Conservation (phyloP, 2,113 vertebrate species). For the Oceanodroma tethys region DNA sequence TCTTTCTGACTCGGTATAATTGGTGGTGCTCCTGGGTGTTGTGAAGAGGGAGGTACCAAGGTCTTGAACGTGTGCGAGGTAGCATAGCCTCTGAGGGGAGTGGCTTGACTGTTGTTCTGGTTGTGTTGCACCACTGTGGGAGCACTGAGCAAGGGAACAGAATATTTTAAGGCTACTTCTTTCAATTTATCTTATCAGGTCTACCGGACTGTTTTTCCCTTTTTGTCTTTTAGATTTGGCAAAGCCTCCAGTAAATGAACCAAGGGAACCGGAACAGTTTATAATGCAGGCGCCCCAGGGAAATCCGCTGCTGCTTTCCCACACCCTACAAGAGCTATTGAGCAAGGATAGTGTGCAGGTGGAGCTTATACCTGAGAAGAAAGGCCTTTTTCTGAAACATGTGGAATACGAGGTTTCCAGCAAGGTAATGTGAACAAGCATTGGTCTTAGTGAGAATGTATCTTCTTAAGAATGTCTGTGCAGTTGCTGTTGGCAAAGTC, state of each 20-base stretch:
- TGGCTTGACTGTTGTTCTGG: not conserved
- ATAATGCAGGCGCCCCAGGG: constrained; percentile 83
- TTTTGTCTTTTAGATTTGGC: constrained; percentile 76
- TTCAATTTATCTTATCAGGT: not conserved
- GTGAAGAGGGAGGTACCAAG: not conserved
- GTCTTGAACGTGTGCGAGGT: not conserved
- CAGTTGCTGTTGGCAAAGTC: not conserved
- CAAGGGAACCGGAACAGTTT: constrained; percentile 64
- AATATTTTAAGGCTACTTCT: not conserved
- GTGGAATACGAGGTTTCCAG: constrained; percentile 97
- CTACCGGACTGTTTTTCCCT: not conserved
- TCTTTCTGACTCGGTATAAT: not conserved
- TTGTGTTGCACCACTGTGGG: not conserved
- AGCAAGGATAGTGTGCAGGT: constrained; percentile 84
- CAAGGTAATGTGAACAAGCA: constrained; percentile 72
- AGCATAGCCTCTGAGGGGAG: not conserved
- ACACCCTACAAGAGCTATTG: constrained; percentile 85
- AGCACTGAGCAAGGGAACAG: not conserved
- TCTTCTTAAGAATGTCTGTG: not conserved
- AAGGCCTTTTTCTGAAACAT: constrained; percentile 95
- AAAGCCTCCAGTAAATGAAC: constrained; percentile 76
- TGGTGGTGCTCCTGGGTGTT: constrained; percentile 14
- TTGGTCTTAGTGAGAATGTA: not conserved
- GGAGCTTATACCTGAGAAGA: constrained; percentile 96
- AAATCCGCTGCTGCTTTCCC: constrained; percentile 80